These are phyloP conservation scores for Grammomys dolichurus DNA, from an alignment of 2,113 vertebrate genomes.

Conservation along the genomic window DNA sequence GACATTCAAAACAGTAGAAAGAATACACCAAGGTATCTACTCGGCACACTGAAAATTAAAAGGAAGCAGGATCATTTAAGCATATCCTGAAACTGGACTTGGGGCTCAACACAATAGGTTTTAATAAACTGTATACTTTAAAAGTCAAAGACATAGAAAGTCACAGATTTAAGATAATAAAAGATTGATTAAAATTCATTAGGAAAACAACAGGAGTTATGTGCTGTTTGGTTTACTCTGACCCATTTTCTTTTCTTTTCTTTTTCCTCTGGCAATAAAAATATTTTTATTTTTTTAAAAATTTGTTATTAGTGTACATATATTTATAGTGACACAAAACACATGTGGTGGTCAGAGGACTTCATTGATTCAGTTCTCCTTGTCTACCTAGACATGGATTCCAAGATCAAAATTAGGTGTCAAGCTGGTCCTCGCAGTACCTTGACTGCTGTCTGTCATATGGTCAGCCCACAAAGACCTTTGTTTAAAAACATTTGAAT, in stretches of 20 bases:
- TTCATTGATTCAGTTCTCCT: not conserved
- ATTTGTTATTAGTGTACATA: no score
- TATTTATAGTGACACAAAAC: not conserved
- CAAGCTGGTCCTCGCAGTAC: not conserved
- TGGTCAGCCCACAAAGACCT: no score
- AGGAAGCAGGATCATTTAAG: not conserved
- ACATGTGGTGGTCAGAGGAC: not conserved
- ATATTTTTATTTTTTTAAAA: not conserved
- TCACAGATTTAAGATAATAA: not conserved
- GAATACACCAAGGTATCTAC: not conserved
- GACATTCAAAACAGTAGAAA: not conserved
- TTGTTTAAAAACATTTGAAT: not conserved
- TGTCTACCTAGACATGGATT: not conserved
- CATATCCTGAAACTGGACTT: not conserved
- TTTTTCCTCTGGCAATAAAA: not conserved
- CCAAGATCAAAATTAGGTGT: not conserved
- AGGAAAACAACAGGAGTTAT: not conserved
- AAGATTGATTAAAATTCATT: not conserved
- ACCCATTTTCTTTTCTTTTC: not conserved
- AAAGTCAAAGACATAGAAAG: constrained; percentile 29
- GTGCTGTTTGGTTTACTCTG: not conserved
- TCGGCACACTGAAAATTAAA: not conserved
- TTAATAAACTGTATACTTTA: constrained; percentile 8
- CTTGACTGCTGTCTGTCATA: not conserved
- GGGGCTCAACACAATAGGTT: not conserved